phyloP scores from a whole-genome alignment of 2,797 vertebrate genomes.

The Micrastur ruficollis region DNA sequence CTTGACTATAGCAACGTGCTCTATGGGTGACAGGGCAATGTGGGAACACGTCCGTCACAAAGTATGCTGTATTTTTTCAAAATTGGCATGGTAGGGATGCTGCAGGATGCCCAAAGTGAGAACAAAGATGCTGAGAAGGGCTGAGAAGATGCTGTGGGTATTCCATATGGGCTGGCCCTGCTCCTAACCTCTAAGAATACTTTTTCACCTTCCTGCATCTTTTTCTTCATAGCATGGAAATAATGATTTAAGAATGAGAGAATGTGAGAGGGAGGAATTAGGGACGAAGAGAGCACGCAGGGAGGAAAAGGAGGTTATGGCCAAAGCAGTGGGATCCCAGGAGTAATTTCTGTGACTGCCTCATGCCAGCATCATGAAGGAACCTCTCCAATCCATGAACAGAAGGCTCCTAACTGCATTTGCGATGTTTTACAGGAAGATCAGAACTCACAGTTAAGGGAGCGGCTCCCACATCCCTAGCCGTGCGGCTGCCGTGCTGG shows the following conservation, averaged over 20 bases:
- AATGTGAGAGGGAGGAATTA: background rate
- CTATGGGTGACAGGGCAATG: background rate
- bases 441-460: fast-evolving
- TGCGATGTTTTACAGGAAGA: fast-evolving
- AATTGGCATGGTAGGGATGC: background rate
- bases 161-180: background rate
- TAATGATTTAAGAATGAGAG: background rate
- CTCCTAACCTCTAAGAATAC: background rate
- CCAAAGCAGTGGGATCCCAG: background rate
- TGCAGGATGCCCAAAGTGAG: background rate
- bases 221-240: background rate
- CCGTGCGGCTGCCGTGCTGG: background rate
- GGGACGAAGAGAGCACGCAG: background rate
- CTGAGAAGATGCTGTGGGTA: background rate
- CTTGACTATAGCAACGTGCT: background rate
- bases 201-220: background rate
- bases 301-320: background rate
- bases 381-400: background rate
- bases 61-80: background rate
- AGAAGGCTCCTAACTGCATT: background rate
- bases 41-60: background rate
- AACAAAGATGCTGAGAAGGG: background rate
- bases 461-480: background rate
- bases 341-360: background rate
- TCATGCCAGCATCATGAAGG: background rate